Evolutionary conservation across 1,140 invertebrate genomes (phyloP).

Genomic region (Penaeus chinensis): DNA sequence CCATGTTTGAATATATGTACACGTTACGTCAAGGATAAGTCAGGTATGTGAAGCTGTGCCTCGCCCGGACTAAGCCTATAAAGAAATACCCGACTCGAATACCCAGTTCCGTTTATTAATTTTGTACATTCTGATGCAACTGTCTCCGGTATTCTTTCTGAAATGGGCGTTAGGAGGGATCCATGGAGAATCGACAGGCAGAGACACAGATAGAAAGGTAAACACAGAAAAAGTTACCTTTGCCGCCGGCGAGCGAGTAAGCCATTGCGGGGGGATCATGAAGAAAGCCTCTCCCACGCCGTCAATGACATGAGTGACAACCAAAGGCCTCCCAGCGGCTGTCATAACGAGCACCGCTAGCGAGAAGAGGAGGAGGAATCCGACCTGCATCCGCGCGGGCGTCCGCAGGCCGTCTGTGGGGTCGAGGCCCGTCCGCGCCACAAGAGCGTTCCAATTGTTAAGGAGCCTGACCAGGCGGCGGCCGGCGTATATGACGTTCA

Average conservation of each 20-base stretch:
- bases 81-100: neutral
- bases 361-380: conserved; percentile 12
- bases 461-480: neutral
- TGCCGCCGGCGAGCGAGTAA: neutral
- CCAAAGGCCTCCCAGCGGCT: neutral
- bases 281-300: conserved; percentile 16
- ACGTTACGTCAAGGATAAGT: too few species aligned
- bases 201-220: neutral
- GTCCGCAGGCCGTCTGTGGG: neutral
- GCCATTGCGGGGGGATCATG: neutral
- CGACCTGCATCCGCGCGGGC: neutral
- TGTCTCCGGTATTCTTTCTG: too few species aligned
- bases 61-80: neutral
- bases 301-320: conserved; percentile 5
- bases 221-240: neutral
- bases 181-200: too few species aligned
- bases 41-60: too few species aligned
- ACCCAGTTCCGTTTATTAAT: neutral
- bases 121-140: too few species aligned
- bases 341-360: neutral
- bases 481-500: neutral
- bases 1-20: too few species aligned
- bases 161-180: too few species aligned
- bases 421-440: neutral
- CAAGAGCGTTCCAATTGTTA: conserved; percentile 17